phyloP scores from a whole-genome alignment of 2,113 vertebrate genomes.

The Sinocyclocheilus anshuiensis region DNA sequence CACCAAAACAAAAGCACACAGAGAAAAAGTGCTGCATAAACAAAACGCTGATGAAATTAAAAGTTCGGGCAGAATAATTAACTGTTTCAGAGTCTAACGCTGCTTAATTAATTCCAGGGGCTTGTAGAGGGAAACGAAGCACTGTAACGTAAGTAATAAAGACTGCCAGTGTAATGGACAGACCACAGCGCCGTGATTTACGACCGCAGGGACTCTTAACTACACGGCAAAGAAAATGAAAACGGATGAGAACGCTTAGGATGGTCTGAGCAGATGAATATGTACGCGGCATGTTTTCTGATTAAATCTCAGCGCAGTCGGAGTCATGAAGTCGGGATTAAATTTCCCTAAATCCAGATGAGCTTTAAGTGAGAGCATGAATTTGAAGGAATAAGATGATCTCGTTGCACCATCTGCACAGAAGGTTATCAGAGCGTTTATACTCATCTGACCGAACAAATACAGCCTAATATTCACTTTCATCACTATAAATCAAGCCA shows the following conservation, averaged over 20 bases:
- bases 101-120: conserved; percentile 47
- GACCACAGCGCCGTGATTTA: conserved; percentile 46
- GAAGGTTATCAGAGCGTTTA: conserved; percentile 32
- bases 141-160: conserved; percentile 45
- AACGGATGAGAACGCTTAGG: conserved; percentile 45
- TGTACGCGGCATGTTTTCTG: conserved; percentile 55
- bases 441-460: not conserved
- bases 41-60: conserved; percentile 48
- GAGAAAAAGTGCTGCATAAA: conserved; percentile 40
- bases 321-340: conserved; percentile 55
- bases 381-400: conserved; percentile 54
- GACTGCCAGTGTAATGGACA: conserved; percentile 49
- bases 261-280: conserved; percentile 54
- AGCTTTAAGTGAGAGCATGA: conserved; percentile 56
- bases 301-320: conserved; percentile 50
- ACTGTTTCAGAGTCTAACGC: conserved; percentile 31
- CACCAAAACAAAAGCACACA: not conserved
- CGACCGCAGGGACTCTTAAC: conserved; percentile 42
- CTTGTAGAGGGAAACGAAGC: conserved; percentile 39
- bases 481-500: conserved; percentile 33
- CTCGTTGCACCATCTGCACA: conserved; percentile 35
- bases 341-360: conserved; percentile 55
- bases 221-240: conserved; percentile 37
- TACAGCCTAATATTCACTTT: conserved; percentile 17
- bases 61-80: conserved; percentile 46